Evolutionary conservation across 1,140 invertebrate genomes (phyloP).

Genomic region (Danaus plexippus): DNA sequence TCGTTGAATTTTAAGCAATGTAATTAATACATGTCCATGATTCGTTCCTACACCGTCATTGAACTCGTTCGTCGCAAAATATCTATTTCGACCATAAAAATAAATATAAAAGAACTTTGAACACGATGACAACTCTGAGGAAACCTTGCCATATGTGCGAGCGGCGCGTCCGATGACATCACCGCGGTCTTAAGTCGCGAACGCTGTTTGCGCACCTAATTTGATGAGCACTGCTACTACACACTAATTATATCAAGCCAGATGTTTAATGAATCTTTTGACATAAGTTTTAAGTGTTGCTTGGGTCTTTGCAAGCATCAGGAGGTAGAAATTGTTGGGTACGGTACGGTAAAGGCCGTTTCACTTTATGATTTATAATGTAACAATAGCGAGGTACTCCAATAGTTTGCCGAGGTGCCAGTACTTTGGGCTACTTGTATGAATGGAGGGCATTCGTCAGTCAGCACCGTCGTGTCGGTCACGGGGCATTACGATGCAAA

Average conservation of each 20-base stretch:
- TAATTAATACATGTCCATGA: too few species aligned
- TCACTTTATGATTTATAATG: not conserved
- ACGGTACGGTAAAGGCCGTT: not conserved
- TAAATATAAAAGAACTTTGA: too few species aligned
- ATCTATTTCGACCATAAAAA: too few species aligned
- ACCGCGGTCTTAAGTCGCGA: conserved; percentile 20
- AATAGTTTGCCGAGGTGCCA: not conserved
- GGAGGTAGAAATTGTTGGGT: too few species aligned
- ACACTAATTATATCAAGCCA: conserved; percentile 8
- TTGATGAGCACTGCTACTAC: conserved; percentile 25
- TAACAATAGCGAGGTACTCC: too few species aligned
- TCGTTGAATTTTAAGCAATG: too few species aligned
- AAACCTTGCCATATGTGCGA: not conserved
- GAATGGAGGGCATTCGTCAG: conserved; percentile 36
- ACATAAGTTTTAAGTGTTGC: too few species aligned
- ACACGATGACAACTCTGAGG: too few species aligned
- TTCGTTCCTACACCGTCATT: too few species aligned
- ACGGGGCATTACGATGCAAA: conserved; percentile 47
- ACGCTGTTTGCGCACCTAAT: conserved; percentile 32
- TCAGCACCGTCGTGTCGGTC: conserved; percentile 38
- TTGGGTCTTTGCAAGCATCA: too few species aligned
- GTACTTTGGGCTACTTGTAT: conserved; percentile 4
- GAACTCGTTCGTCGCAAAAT: too few species aligned
- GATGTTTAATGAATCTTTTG: conserved; percentile 5
- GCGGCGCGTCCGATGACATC: conserved; percentile 39